Percentiles rank a stretch among this genome's conserved stretches.
These are phyloP conservation scores for Cremastobaeus sp. DNA, from an alignment of 2,888 invertebrate species.

Conservation along the genomic window DNA sequence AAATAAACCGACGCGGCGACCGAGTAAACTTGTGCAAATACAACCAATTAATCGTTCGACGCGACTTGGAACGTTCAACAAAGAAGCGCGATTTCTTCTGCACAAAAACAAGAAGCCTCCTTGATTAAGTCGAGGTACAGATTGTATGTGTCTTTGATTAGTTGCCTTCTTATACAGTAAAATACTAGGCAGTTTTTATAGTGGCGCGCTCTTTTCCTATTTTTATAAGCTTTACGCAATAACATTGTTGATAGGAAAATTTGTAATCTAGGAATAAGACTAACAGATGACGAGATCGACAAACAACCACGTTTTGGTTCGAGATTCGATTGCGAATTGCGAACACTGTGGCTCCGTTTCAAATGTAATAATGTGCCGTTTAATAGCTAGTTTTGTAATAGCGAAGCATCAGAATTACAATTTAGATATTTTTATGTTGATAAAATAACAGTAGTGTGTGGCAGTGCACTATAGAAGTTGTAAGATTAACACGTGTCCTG, in stretches of 20 bases:
- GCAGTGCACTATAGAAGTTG: slow-evolving; percentile 2
- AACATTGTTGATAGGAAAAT: slow-evolving; percentile 16
- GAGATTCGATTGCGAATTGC: not conserved
- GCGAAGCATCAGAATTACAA: slow-evolving; percentile 20
- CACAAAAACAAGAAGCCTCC: slow-evolving; percentile 6
- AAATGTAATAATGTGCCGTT: slow-evolving; percentile 1
- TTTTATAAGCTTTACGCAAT: slow-evolving; percentile 65
- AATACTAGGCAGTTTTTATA: slow-evolving; percentile 62
- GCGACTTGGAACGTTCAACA: too few species aligned
- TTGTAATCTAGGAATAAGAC: slow-evolving; percentile 16
- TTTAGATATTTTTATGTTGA: slow-evolving; percentile 32
- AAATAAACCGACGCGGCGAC: too few species aligned
- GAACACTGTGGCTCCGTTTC: not conserved
- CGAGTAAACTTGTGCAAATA: too few species aligned
- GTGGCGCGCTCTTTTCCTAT: slow-evolving; percentile 63
- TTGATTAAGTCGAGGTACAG: slow-evolving; percentile 19
- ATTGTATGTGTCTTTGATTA: slow-evolving; percentile 70
- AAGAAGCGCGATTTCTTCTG: too few species aligned
- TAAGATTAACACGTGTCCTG: slow-evolving; percentile 20
- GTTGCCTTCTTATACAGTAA: slow-evolving; percentile 70
- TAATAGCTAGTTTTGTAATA: slow-evolving; percentile 32
- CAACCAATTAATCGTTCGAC: too few species aligned
- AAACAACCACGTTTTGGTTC: not conserved
- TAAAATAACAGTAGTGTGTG: slow-evolving; percentile 19
- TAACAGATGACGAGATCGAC: slow-evolving; percentile 1